Evolutionary conservation across 35 echinoderm and acorn worm species (phyloP), one percentile per base, ranked within the genome.

Genomic region (Ptychodera flava): DNA sequence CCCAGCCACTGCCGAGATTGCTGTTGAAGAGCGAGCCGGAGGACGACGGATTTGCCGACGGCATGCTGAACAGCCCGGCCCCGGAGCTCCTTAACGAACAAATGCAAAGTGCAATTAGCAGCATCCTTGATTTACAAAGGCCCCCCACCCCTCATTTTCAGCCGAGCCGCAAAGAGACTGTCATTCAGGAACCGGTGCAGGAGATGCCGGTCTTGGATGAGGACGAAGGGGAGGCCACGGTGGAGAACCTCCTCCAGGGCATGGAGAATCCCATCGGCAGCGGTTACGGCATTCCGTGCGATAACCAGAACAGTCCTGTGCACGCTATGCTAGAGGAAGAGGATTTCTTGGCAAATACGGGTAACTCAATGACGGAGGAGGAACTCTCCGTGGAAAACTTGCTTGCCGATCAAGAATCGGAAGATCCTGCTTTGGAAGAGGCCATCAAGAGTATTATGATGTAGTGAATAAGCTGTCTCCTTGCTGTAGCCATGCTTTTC

Each of bases 101-200:
- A 35, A 97, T 93, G 86, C 81, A 97, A 77, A 91, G 88, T 88
- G 92, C 94, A 15, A 93, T 97, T 22, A 97, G 93, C 77, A 93
- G 91, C 82, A 97, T 97, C 36, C 86, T 97, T 36, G 89, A 86
- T 78, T 64, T 64, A 64, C 45, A 64, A 64, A 64, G 45, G 22
- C 45, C 45, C 6, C 45, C 45, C 6, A 12, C 45, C 22, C 45
- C 45, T 64, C 6, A 64, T 22, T 12, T 64, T 6, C 45, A 12
- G 45, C 22, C 45, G 6, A 64, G 45, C 6, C 6, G 45, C 6
- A 64, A 22, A 22, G 45, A 64, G 6, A 64, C 22, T 64, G 6
- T 64, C 45, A 64, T 6, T 22, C 6, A 64, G 6, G 6, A 12
- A 64, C 45, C 45, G 45, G 45, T 64, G 22, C 6, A 22, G 22